Percentiles rank a stretch among this genome's conserved stretches.
Conservation (phyloP, 2,888 invertebrate genomes). For the Eilema sororculum region DNA sequence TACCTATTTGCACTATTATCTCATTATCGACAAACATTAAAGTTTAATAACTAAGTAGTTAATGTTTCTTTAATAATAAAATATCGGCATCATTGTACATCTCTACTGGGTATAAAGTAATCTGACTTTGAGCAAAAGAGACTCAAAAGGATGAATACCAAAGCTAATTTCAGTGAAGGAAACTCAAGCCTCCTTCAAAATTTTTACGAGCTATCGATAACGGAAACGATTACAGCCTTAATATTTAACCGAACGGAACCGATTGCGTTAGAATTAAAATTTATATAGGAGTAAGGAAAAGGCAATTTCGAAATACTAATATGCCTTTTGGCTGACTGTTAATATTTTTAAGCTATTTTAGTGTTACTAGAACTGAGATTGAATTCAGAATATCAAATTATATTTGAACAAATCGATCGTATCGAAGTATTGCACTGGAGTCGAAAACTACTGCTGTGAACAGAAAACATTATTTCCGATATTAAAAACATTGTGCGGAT, state of each 20-base stretch:
- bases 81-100: neutral
- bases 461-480: constrained; percentile 44
- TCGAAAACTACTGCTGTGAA: constrained; percentile 30
- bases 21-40: neutral
- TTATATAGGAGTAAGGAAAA: constrained; percentile 26
- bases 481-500: constrained; percentile 51
- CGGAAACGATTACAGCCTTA: constrained; percentile 45
- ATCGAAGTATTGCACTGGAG: neutral
- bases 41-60: too few species aligned
- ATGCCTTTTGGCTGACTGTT: neutral
- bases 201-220: constrained; percentile 45
- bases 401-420: neutral
- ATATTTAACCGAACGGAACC: constrained; percentile 35
- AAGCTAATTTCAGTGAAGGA: constrained; percentile 17
- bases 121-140: constrained; percentile 13
- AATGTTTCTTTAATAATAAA: neutral
- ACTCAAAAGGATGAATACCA: constrained; percentile 13
- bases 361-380: neutral
- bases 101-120: constrained; percentile 8
- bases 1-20: neutral
- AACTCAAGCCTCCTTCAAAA: constrained; percentile 24
- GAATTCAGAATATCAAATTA: neutral
- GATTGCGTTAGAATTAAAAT: constrained; percentile 37
- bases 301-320: constrained; percentile 23
- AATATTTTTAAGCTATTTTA: too few species aligned